Evolutionary conservation across 2,113 vertebrate species (phyloP), one percentile per base, ranked within the genome.

Genomic region (Gambusia holbrooki): DNA sequence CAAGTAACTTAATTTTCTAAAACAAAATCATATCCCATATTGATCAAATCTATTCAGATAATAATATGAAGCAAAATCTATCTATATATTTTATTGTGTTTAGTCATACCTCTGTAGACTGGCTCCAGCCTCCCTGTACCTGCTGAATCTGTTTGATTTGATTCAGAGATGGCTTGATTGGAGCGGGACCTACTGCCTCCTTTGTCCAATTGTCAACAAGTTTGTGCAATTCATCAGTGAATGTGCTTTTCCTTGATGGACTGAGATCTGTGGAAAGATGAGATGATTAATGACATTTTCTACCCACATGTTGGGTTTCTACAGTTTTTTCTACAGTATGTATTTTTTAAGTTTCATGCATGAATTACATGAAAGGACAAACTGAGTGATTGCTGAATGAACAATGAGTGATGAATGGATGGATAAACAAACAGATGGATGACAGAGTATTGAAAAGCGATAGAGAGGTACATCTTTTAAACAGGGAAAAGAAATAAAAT

Each of bases 201-300:
- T 95, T 97, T n/a, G 96, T 95, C 96, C 95, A 97, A 84, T 98
- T 95, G 89, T 98, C 97, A 67, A 97, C 96, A 69, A 97, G 91
- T 86, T 96, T 97, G 93, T 97, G 97, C 89, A 97, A 88, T 69
- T 98, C 96, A 70, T 97, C 96, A 3, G 96, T 97, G 87, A 98
- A 98, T 91, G 95, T 97, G 84, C 95, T 95, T 90, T 96, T 97
- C 92, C 94, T 96, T 78, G 84, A 88, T 76, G 86, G 93, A 87
- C 90, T 93, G n/a, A 89, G 87, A 72, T 92, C 90, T 91, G 89
- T 87, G 84, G 85, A 87, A 73, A 86, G 73, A 77, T 1, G 0
- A 58, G 1, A 17, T 5, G 22, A 29, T 0, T 8, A 6, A 28
- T 85, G 11, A 77, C 37, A 63, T 30, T 12, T 61, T 35, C 35